These are phyloP conservation scores for Diadumene lineata DNA, from an alignment of 92 coral and sea anemone genomes.

Conservation along the genomic window DNA sequence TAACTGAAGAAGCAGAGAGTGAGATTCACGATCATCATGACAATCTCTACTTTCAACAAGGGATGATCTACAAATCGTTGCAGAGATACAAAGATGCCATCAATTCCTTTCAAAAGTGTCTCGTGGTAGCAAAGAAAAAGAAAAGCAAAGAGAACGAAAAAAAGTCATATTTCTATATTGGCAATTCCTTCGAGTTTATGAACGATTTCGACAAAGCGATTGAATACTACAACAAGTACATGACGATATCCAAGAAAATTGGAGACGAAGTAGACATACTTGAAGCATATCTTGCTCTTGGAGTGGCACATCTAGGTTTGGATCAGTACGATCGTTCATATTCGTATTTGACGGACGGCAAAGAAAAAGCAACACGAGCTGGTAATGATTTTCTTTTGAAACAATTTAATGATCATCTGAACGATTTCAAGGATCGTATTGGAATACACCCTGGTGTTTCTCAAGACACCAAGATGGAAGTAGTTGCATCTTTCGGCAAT, in stretches of 20 bases:
- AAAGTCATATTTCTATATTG: neutral
- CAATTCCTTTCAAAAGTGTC: conserved; percentile 6
- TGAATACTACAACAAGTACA: neutral
- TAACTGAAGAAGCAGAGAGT: neutral
- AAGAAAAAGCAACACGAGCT: neutral
- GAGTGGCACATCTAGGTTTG: conserved; percentile 13
- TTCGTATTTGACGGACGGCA: neutral
- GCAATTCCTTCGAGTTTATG: neutral
- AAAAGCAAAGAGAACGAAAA: neutral
- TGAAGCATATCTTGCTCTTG: conserved; percentile 17
- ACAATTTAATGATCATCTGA: neutral
- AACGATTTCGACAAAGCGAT: neutral
- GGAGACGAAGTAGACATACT: conserved; percentile 1
- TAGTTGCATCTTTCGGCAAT: neutral
- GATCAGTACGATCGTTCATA: conserved; percentile 8
- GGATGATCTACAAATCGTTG: neutral
- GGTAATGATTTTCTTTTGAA: neutral
- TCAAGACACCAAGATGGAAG: neutral
- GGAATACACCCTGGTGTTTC: neutral
- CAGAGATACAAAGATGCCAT: conserved; percentile 9
- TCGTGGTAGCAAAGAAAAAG: neutral
- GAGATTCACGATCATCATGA: conserved; percentile 4
- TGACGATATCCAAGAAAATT: neutral
- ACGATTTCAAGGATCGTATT: neutral
- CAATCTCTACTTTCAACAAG: conserved; percentile 1